Base-by-base conservation (phyloP, 2,888 invertebrate species). In the Drosophila antonietae region DNA sequence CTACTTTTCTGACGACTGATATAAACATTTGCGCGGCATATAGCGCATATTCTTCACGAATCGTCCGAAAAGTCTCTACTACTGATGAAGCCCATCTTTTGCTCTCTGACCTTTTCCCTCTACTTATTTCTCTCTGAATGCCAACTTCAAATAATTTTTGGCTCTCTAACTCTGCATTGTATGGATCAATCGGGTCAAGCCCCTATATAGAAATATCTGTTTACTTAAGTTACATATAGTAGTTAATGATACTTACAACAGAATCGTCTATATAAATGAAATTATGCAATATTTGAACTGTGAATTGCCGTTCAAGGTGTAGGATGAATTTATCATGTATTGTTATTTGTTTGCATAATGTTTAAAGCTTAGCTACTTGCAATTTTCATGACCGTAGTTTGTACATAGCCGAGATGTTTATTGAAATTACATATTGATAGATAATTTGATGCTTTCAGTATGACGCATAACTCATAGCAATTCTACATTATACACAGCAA, bases 1-100 rank as follows among this genome's bases (percentile, higher is more conserved):
- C 14, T 97, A 97, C 92, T 95, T 93, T 83, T 92, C 94, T 64
- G 94, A 94, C 73, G 94, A 94, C 86, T 93, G 91, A 92, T 92
- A 89, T 81, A 84, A 78, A 83, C 90, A 88, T 64, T 68, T 91
- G 69, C 83, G 88, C 75, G 92, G 92, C 78, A 92, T 92, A 75
- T 91, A 92, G 92, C 92, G 91, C 23, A 79, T 88, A 69, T 92
- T 92, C 71, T 90, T 90, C 78, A 78, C 90, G 56, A 91, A 89
- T 80, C 91, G 91, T 80, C 91, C 90, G 56, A 90, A 87, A 84
- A 92, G 90, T 78, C 84, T 91, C 51, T 89, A 86, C 68, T 90
- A 89, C 60, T 51, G 51, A 51, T 89, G 72, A 86, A 56, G 39
- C 18, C 47, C 31, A 41, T 52, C 20, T 31, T 59, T 39, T 49